These are phyloP conservation scores for Epirrhoe alternata DNA, from an alignment of 2,888 invertebrate species.

Conservation along the genomic window DNA sequence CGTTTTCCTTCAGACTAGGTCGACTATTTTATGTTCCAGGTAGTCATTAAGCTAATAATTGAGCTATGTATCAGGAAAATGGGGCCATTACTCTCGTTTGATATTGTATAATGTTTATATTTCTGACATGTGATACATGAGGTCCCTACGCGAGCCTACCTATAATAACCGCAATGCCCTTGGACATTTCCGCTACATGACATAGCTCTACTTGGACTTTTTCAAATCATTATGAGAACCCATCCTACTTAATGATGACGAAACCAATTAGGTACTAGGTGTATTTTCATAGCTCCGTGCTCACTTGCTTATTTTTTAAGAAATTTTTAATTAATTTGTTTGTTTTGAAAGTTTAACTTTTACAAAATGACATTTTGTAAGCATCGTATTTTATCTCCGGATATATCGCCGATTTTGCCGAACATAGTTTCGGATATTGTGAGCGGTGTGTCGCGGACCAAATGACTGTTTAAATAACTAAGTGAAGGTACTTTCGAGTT, in stretches of 20 bases:
- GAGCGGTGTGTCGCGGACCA: too few relatives aligned
- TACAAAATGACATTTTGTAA: too few relatives aligned
- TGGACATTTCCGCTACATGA: conserved; percentile 57
- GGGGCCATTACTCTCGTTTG: conserved; percentile 4
- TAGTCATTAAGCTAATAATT: conserved; percentile 10
- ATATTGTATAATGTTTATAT: conserved; percentile 16
- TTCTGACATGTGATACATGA: conserved; percentile 18
- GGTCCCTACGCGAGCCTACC: conserved; percentile 7
- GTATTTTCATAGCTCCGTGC: neutral
- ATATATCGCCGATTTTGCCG: too few relatives aligned
- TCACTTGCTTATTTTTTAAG: too few relatives aligned
- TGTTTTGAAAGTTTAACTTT: too few relatives aligned
- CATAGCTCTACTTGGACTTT: conserved; percentile 31
- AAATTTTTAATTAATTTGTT: too few relatives aligned
- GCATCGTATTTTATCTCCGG: too few relatives aligned
- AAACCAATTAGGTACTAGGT: conserved; percentile 6
- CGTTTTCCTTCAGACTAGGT: conserved; percentile 13
- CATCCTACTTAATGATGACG: conserved; percentile 18
- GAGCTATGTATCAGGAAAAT: conserved; percentile 11
- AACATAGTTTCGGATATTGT: too few relatives aligned
- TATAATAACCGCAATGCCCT: conserved; percentile 46
- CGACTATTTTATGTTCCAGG: conserved; percentile 9
- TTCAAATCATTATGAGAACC: conserved; percentile 13
- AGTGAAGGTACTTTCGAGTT: too few relatives aligned
- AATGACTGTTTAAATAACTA: too few relatives aligned